Base-by-base conservation (phyloP, 2,113 vertebrate genomes). In the Salvelinus sp. region DNA sequence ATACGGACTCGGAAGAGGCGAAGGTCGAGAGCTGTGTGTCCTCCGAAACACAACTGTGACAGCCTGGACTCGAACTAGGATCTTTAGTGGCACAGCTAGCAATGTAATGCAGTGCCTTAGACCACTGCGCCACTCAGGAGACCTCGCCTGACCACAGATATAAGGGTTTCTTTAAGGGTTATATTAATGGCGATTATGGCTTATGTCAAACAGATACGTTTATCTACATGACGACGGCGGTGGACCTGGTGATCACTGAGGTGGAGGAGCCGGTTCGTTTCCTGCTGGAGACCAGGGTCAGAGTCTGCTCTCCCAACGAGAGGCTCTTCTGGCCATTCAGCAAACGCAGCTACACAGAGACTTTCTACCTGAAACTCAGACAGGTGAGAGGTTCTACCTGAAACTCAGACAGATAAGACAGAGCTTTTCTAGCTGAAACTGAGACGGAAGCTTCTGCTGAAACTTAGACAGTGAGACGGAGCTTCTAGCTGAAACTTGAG, bases 291-390 rank as follows among this genome's bases (percentile, higher is more conserved):
- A 98, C 95, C 0, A 95, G 97, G 93, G 96, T 99, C 79, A 93
- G 97, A 27, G 98, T 99, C 63, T 99, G 96, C 70, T 94, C 97
- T 1, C 95, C 96, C 28, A 99, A 94, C 3, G 98, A 99, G 88
- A 91, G 98, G 44, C 93, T 99, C 71, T 99, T 97, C 89, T 99
- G 98, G 98, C 97, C 97, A 69, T 99, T 99, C 89, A 96, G 97
- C 94, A 99, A 98, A 85, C 92, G 98, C 10, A 98, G 95, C 90
- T 96, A 96, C 85, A 99, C 97, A 0, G 98, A 99, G 92, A 98
- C 96, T 27, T 99, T 97, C 85, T 98, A 99, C 93, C 92, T 99
- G 75, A 99, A 98, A 85, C 91, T 99, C 62, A 96, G 97, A 76
- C 97, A 96, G 96, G 97, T 99, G 91, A 78, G 83, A 57, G 33